Evolutionary conservation across 2,113 vertebrate species (phyloP), one percentile per base, ranked within the genome.

Genomic region (Siniperca knerii): DNA sequence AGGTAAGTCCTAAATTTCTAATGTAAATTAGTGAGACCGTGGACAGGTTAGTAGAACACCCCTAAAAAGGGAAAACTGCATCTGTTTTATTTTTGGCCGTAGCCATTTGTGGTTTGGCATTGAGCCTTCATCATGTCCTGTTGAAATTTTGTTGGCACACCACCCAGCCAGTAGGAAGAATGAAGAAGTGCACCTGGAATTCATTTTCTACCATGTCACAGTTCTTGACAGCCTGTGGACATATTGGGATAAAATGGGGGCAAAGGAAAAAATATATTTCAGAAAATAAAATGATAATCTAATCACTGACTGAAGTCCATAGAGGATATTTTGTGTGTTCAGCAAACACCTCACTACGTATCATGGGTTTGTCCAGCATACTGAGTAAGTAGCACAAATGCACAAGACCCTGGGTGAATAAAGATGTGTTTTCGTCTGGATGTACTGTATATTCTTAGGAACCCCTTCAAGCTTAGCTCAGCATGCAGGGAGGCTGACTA

Each of bases 1-100:
- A 99, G 96, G 98, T 99, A 96, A 81, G 88, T 75, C 12, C 16
- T 29, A 13, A 73, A 57, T n/a, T 25, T 70, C 4, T 37, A 3
- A 66, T 73, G 23, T 58, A 16, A 81, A 71, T 48, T 52, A 50
- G 25, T 4, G 46, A 58, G n/a, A 16, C 1, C 0, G 2, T n/a
- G 25, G n/a, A 33, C n/a, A 55, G 65, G 18, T 81, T 62, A 44
- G 20, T 35, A 50, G 35, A 50, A 20, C 7, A 18, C 9, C 18
- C 23, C 2, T 1, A 10, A 2, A 35, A 61, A 57, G 9, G 64
- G 23, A 71, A 67, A 70, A 75, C 9, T 29, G 1, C 21, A n/a
- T 44, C 15, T 0, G 18, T 23, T 64, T 50, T 62, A 15, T 77
- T 75, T 82, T 74, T 85, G 46, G 64, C 79, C 40, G 2, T 7